phyloP scores from a whole-genome alignment of 2,797 vertebrate species.

The Crypturellus tataupa region DNA sequence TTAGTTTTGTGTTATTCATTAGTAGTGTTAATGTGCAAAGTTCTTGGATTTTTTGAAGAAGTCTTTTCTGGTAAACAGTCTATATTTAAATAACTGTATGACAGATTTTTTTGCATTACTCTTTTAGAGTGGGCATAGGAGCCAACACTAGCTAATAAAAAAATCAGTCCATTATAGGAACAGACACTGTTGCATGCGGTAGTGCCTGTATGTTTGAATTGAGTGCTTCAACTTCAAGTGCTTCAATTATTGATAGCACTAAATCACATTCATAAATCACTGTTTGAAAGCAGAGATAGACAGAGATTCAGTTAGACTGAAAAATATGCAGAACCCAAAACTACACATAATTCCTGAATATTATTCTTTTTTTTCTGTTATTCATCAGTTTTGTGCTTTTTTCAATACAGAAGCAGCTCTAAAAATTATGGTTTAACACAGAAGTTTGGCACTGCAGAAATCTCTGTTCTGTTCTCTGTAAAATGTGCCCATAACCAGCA shows the following conservation, averaged over 20 bases:
- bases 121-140: background rate
- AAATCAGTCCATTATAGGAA: background rate
- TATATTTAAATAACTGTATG: background rate
- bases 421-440: background rate
- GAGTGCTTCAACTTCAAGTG: background rate
- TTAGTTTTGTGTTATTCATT: background rate
- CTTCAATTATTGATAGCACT: background rate
- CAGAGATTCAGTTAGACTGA: background rate
- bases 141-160: background rate
- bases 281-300: background rate
- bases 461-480: background rate
- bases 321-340: background rate
- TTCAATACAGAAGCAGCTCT: background rate
- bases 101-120: background rate
- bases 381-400: background rate
- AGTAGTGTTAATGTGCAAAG: background rate
- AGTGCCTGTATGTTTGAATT: background rate
- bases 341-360: background rate
- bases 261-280: background rate
- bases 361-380: background rate
- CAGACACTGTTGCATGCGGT: background rate
- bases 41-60: slow-evolving; percentile 30
- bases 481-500: background rate
- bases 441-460: background rate
- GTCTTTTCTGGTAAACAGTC: background rate